Conservation (phyloP, 1,140 invertebrate genomes). For the Anastatus disparis region DNA sequence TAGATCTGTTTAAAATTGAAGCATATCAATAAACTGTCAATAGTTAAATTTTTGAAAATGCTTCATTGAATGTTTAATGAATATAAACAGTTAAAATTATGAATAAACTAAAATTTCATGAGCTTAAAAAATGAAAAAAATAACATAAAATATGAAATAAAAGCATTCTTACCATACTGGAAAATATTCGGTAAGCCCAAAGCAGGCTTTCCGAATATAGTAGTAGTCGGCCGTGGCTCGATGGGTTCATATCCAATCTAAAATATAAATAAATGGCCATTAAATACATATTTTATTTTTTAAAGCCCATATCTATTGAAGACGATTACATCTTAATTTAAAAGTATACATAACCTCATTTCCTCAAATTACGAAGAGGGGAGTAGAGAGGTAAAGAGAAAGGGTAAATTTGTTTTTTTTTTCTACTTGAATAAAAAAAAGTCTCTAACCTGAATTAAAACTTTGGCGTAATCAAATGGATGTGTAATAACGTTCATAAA, state of each 20-base stretch:
- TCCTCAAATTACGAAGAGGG: no score
- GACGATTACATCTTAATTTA: neutral
- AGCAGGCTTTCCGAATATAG: constrained; percentile 80
- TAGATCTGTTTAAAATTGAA: no score
- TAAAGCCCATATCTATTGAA: neutral
- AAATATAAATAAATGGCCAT: constrained; percentile 44
- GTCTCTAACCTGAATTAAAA: constrained; percentile 80
- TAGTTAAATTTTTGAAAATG: no score
- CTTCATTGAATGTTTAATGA: no score
- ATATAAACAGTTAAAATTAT: no score
- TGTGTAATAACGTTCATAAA: constrained; percentile 72
- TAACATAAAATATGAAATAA: no score
- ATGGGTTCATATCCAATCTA: constrained; percentile 90
- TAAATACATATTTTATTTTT: neutral
- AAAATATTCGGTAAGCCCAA: constrained; percentile 88
- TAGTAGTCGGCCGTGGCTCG: constrained; percentile 76
- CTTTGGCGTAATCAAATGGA: constrained; percentile 85
- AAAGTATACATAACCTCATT: constrained; percentile 24
- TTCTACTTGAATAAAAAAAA: neutral
- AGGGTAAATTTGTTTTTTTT: no score
- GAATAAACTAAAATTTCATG: constrained; percentile 30
- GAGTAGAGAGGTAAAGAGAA: no score
- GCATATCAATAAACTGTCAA: no score
- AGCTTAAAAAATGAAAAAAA: neutral
- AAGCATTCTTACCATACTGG: constrained; percentile 78